Conservation (phyloP, 2,888 invertebrate species). For the Saturnia pavonia region DNA sequence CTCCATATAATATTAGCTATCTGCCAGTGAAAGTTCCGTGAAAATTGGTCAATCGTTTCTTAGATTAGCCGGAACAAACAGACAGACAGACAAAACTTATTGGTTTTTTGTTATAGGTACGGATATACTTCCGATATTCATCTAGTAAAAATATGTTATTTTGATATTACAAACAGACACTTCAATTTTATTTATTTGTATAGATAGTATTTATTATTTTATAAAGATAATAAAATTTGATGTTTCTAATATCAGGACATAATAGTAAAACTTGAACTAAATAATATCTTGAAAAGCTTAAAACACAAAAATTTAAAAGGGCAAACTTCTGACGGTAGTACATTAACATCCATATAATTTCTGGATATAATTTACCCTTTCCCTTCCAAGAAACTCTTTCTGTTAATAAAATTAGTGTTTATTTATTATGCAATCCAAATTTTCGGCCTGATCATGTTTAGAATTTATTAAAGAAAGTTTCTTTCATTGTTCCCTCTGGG, state of each 20-base stretch:
- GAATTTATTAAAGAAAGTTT: constrained; percentile 19
- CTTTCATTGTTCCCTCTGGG: constrained; percentile 13
- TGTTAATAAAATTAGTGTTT: constrained; percentile 12
- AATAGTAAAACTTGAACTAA: background rate
- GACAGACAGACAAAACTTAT: too few relatives aligned
- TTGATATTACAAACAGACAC: too few relatives aligned
- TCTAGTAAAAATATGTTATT: too few relatives aligned
- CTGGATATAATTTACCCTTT: background rate
- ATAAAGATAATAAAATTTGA: background rate
- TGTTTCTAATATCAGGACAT: too few relatives aligned
- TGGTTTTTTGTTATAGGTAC: too few relatives aligned
- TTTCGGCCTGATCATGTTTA: constrained; percentile 13
- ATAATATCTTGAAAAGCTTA: background rate
- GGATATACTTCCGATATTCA: background rate
- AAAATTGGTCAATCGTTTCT: too few relatives aligned
- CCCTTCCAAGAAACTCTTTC: constrained; percentile 1
- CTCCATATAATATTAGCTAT: too few relatives aligned
- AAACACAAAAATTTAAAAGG: background rate
- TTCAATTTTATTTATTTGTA: too few relatives aligned
- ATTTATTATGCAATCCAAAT: constrained; percentile 12
- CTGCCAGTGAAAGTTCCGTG: too few relatives aligned
- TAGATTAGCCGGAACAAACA: too few relatives aligned
- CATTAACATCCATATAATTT: background rate
- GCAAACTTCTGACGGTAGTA: background rate
- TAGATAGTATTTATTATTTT: background rate